These are phyloP conservation scores for Edolisoma coerulescens DNA, from an alignment of 2,113 vertebrate species.

Conservation along the genomic window DNA sequence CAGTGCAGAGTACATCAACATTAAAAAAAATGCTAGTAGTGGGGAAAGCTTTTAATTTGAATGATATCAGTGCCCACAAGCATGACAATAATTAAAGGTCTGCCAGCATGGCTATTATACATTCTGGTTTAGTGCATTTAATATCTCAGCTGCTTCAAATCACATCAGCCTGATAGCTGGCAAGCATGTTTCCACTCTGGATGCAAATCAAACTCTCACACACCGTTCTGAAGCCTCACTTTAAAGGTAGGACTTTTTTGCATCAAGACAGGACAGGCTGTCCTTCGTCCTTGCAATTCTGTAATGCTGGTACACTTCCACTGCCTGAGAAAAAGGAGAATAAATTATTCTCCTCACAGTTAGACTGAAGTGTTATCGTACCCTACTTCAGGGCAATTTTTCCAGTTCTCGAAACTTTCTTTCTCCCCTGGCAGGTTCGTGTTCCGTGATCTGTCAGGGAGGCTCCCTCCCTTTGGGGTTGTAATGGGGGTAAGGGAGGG, in stretches of 20 bases:
- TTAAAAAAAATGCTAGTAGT: slow-evolving; percentile 55
- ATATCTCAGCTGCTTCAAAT: slow-evolving; percentile 66
- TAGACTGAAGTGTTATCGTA: neutral
- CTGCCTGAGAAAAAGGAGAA: neutral
- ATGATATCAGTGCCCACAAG: slow-evolving; percentile 64
- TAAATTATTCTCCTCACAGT: neutral
- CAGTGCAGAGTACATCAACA: slow-evolving; percentile 21
- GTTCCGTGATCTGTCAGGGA: neutral
- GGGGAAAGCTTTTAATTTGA: slow-evolving; percentile 65
- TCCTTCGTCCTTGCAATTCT: neutral
- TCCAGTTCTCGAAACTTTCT: neutral
- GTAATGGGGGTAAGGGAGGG: neutral
- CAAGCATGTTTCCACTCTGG: slow-evolving; percentile 54
- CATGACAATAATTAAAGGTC: slow-evolving; percentile 67
- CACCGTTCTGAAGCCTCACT: neutral
- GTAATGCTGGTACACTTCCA: neutral
- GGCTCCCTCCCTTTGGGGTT: neutral
- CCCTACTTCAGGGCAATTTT: neutral
- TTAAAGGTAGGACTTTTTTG: slow-evolving; percentile 19
- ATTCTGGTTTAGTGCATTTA: slow-evolving; percentile 66
- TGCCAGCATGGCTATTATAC: slow-evolving; percentile 61
- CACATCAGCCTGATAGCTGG: slow-evolving; percentile 58
- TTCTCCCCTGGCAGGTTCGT: neutral
- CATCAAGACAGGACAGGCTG: slow-evolving; percentile 42
- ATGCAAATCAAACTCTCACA: slow-evolving; percentile 59